A percentile compares a stretch with the other conserved stretches of the same genome.
Evolutionary conservation across 1,140 invertebrate genomes (phyloP).

Genomic region (Amphibalanus amphitrite): DNA sequence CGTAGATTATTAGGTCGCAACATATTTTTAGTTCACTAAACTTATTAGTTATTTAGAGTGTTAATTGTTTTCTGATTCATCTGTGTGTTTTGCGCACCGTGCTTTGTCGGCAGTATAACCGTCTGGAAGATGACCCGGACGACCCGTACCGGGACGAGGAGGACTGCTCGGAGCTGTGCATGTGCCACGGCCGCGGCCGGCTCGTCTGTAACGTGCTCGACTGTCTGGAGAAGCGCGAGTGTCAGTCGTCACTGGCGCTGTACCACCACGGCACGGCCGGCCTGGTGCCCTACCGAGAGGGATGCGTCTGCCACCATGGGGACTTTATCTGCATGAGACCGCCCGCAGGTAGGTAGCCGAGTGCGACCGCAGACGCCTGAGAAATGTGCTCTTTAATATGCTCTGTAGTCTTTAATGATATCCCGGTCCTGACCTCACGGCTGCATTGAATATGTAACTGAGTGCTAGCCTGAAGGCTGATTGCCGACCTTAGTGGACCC

Average conservation of each 20-base stretch:
- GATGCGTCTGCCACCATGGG: slow-evolving; percentile 74
- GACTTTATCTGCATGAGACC: slow-evolving; percentile 80
- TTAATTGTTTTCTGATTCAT: no score
- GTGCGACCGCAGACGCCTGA: no score
- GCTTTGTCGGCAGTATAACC: neutral
- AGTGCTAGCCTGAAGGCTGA: no score
- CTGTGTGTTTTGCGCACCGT: no score
- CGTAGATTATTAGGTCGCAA: no score
- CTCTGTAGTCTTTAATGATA: no score
- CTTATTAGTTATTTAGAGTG: no score
- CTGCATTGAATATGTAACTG: no score
- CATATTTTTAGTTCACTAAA: no score
- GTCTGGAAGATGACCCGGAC: neutral
- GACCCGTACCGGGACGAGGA: slow-evolving; percentile 20
- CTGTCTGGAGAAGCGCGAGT: slow-evolving; percentile 59
- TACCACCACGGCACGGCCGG: slow-evolving; percentile 75
- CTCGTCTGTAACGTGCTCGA: slow-evolving; percentile 55
- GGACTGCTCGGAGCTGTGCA: slow-evolving; percentile 61
- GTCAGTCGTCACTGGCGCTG: slow-evolving; percentile 57
- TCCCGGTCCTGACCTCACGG: no score
- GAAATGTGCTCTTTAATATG: no score
- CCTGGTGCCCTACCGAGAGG: slow-evolving; percentile 67
- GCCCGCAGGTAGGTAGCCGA: slow-evolving; percentile 25
- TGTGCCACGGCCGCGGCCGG: slow-evolving; percentile 52
- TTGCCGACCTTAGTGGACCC: no score